These are phyloP conservation scores for Cuniculus paca DNA, from an alignment of 2,797 vertebrate genomes.

Conservation along the genomic window DNA sequence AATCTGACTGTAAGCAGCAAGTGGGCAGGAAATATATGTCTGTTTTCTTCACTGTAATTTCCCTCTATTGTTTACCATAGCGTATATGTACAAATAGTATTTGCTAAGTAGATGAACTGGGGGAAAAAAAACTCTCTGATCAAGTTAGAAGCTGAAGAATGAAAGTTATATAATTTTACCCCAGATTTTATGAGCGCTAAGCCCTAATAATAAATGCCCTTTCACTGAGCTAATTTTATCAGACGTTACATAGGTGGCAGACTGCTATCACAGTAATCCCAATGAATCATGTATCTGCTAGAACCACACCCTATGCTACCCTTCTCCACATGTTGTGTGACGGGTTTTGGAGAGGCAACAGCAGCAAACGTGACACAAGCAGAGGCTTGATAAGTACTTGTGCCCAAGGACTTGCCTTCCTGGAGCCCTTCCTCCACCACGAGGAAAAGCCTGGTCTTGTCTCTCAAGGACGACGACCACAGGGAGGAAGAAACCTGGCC, in stretches of 20 bases:
- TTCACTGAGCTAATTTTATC: constrained; percentile 18
- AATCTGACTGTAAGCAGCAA: background rate
- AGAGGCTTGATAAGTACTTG: background rate
- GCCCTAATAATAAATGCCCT: background rate
- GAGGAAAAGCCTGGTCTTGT: background rate
- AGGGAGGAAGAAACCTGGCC: background rate
- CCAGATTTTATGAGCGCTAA: background rate
- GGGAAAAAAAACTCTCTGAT: background rate
- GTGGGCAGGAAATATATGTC: background rate
- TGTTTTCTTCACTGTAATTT: background rate
- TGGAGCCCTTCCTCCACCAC: background rate
- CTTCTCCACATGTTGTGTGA: background rate
- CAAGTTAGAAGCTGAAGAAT: background rate
- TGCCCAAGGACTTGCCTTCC: background rate
- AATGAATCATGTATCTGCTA: background rate
- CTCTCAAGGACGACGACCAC: background rate
- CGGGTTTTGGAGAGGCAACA: background rate
- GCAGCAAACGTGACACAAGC: background rate
- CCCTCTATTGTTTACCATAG: background rate
- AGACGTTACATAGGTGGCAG: background rate
- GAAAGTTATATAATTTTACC: background rate
- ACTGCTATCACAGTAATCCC: background rate
- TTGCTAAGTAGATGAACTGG: background rate
- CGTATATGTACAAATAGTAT: background rate
- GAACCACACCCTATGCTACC: background rate